Base-by-base conservation (phyloP, 1,140 invertebrate species). In the Eueides isabella region DNA sequence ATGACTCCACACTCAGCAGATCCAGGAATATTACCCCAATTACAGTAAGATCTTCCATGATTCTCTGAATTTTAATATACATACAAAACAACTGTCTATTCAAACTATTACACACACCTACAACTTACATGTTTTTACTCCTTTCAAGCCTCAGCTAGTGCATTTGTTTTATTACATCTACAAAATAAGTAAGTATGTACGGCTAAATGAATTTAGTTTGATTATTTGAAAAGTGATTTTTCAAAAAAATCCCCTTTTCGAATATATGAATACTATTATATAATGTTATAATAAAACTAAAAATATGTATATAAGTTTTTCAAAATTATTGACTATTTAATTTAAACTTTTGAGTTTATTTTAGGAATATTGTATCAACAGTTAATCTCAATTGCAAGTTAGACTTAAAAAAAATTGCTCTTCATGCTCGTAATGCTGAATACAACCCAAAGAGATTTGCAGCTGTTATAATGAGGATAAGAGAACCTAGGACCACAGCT, bases 361-460 rank as follows among this genome's bases (percentile, higher is more conserved):
- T 76, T 89, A 98, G 97, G 87, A 98, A 99, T 88, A 98, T 99
- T 86, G 99, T 99, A 0, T 99, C 98, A 44, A 99, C 99, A 62
- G 98, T 99, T 0, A 99, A 99, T 93, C 94, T 99, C 70, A 98
- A 97, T 83, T 99, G 98, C 88, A 98, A 98, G 94, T 93, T 99
- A 81, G 98, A 99, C 88, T 94, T 99, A 41, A 99, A 99, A 86
- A 99, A 98, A 93, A 99, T 99, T 83, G 99, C 99, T 0, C 94
- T 99, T 2, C 98, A 99, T 93, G 99, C 99, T 0, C 96, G 99
- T 92, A 99, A 99, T 95, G 99, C 99, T 14, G 99, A 99, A 93
- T 99, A 99, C 85, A 99, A 99, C 94, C 99, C 99, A 30, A 99
- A 99, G 94, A 96, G 99, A 91, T 99, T 99, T 95, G 99, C 99